These are phyloP conservation scores for Leptodactylus fallax DNA, from an alignment of 2,797 vertebrate species.

Conservation along the genomic window DNA sequence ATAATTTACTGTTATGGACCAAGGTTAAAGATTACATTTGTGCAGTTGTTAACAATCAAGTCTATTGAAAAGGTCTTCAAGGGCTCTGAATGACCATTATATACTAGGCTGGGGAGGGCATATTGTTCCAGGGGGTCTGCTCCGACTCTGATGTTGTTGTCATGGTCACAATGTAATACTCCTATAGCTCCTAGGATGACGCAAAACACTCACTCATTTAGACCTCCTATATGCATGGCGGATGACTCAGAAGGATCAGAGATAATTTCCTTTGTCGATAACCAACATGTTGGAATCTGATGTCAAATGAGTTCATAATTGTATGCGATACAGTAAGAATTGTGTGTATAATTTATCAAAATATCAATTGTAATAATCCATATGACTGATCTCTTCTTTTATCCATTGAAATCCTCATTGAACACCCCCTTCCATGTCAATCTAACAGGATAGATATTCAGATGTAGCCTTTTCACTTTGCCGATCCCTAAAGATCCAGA, in stretches of 20 bases:
- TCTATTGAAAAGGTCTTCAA: conserved; percentile 70
- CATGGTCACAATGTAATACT: conserved; percentile 69
- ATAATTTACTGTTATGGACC: conserved; percentile 69
- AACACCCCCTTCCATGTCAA: no score
- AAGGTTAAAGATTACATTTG: conserved; percentile 72
- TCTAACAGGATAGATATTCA: no score
- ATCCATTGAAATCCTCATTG: no score
- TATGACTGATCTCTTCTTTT: no score
- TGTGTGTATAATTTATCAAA: no score
- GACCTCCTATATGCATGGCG: conserved; percentile 58
- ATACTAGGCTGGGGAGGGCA: conserved; percentile 66
- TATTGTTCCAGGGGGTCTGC: conserved; percentile 67
- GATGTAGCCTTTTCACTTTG: no score
- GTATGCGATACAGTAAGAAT: no score
- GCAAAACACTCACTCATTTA: no score
- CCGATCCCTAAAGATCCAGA: no score
- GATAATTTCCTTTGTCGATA: no score
- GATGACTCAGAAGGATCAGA: background rate
- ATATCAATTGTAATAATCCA: no score
- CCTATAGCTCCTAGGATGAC: background rate
- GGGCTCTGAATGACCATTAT: conserved; percentile 70
- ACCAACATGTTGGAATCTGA: background rate
- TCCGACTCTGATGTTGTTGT: conserved; percentile 65
- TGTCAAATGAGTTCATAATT: background rate
- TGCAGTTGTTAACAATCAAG: conserved; percentile 69